These are phyloP conservation scores for Melinaea marsaeus DNA, from an alignment of 2,888 invertebrate species.

Conservation along the genomic window DNA sequence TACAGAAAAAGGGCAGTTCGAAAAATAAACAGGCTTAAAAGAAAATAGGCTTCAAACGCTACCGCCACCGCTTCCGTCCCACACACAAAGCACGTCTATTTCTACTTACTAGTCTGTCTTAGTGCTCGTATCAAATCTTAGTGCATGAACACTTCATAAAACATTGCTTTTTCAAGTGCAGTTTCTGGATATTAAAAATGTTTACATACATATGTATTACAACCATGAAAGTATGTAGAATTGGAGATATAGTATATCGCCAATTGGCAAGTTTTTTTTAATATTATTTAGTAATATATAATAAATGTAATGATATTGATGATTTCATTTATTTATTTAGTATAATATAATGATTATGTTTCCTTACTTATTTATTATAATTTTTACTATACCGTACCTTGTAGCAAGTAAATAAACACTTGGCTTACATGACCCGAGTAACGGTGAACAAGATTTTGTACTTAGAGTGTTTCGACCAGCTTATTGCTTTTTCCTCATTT, in stretches of 20 bases:
- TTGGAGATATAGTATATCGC: too few relatives aligned
- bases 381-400: too few relatives aligned
- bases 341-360: too few relatives aligned
- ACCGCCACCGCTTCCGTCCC: constrained; percentile 11
- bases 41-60: neutral
- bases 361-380: too few relatives aligned
- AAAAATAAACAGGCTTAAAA: too few relatives aligned
- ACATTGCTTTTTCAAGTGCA: constrained; percentile 26
- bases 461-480: constrained; percentile 21
- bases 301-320: too few relatives aligned
- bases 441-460: constrained; percentile 24
- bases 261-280: too few relatives aligned
- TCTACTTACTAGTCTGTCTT: constrained; percentile 17
- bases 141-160: constrained; percentile 27
- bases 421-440: constrained; percentile 17
- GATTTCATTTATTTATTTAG: too few relatives aligned
- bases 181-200: constrained; percentile 7
- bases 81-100: constrained; percentile 3
- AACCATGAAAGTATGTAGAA: too few relatives aligned
- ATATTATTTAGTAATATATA: too few relatives aligned
- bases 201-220: too few relatives aligned
- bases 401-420: constrained; percentile 4
- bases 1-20: too few relatives aligned
- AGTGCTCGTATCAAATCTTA: constrained; percentile 30
- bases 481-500: constrained; percentile 17